Evolutionary conservation across 2,888 invertebrate species (phyloP), one percentile per base, ranked within the genome.

Genomic region (Epirrhoe alternata): DNA sequence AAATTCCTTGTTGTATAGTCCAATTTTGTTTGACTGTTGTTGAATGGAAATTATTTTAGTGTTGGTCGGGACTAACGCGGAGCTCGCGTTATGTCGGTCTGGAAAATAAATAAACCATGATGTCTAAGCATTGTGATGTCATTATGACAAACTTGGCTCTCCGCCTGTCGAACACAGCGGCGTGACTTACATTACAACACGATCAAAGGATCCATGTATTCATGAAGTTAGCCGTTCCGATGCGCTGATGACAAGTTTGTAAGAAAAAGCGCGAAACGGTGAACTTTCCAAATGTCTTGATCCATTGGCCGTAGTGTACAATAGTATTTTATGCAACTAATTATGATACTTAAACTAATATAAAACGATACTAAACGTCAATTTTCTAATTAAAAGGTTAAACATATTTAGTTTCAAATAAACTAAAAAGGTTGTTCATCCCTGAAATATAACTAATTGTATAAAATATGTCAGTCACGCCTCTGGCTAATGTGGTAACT

Each of bases 1-100:
- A 94, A 94, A 94, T 93, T 92, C 90, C 93, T 94, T 93, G 94
- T 94, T 94, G 93, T 94, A 93, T 94, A 94, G 93, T 93, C 92
- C 92, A 94, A 94, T 94, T 93, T 92, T 93, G 90, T 92, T 93
- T 93, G 86, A 90, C 87, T 92, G 93, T 93, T 92, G 90, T 89
- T 88, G 86, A 89, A 88, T 91, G 87, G 85, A 92, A 92, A 92
- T 92, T 92, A 90, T 88, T 92, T 92, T 92, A 91, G 84, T 79
- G 80, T 81, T 77, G 77, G 75, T 80, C 72, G 77, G 77, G 73
- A 73, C 72, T 77, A 64, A 66, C 74, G 69, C 55, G 69, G 65
- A 58, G 68, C 66, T 74, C 68, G 73, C 72, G 69, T 73, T 70
- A 59, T 72, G 72, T 79, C 78, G 66, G 75, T 76, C 70, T 77